A percentile compares a stretch with the other conserved stretches of the same genome.
Evolutionary conservation across 2,888 invertebrate genomes (phyloP).

Genomic region (Criorhina ranunculi): DNA sequence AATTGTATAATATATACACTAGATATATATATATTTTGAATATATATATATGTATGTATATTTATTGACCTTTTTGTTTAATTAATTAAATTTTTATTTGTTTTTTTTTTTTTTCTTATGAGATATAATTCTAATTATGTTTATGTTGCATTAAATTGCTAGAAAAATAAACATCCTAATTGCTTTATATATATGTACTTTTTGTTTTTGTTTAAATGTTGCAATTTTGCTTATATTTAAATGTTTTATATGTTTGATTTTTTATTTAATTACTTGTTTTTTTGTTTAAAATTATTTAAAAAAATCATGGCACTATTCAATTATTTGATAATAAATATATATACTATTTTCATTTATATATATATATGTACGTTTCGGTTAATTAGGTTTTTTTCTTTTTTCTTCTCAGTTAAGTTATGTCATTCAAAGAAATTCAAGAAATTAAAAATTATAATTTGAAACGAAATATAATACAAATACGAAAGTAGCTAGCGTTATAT

Average conservation of each 20-base stretch:
- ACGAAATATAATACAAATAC: slow-evolving; percentile 18
- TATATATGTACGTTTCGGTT: slow-evolving; percentile 43
- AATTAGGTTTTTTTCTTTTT: slow-evolving; percentile 46
- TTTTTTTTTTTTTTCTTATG: slow-evolving; percentile 45
- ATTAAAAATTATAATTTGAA: slow-evolving; percentile 9
- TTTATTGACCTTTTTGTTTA: slow-evolving; percentile 72
- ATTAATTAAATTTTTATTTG: slow-evolving; percentile 39
- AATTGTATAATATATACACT: slow-evolving; percentile 58
- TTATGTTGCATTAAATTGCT: slow-evolving; percentile 81
- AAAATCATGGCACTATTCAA: slow-evolving; percentile 75
- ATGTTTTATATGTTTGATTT: slow-evolving; percentile 63
- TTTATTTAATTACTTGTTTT: slow-evolving; percentile 37
- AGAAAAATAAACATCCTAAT: slow-evolving; percentile 83
- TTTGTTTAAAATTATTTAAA: slow-evolving; percentile 54
- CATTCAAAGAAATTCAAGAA: slow-evolving; percentile 19
- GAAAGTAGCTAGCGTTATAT: slow-evolving; percentile 15
- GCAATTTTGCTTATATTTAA: slow-evolving; percentile 60
- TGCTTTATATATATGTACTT: slow-evolving; percentile 80
- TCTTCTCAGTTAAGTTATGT: slow-evolving; percentile 22
- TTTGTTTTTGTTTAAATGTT: slow-evolving; percentile 54
- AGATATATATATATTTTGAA: slow-evolving; percentile 37
- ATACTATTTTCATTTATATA: slow-evolving; percentile 47
- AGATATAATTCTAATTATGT: slow-evolving; percentile 61
- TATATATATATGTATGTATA: slow-evolving; percentile 64
- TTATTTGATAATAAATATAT: slow-evolving; percentile 74